phyloP scores from a whole-genome alignment of 2,797 vertebrate genomes.

The Sebastes kiyomatsui region DNA sequence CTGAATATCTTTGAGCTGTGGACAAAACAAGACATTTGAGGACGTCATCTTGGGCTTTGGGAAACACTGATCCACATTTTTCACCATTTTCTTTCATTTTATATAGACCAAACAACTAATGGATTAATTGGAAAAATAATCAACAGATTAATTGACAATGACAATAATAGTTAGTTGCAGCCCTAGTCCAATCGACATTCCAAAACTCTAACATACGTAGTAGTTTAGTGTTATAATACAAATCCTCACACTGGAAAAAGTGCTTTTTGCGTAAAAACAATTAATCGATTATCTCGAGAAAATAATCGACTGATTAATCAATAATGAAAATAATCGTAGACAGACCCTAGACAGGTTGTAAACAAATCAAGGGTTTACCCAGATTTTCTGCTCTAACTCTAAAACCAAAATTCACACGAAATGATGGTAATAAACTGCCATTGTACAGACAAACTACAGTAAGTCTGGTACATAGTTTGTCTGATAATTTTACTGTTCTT shows the following conservation, averaged over 20 bases:
- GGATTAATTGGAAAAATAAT: not conserved
- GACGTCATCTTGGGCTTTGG: not conserved
- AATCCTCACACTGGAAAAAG: no score
- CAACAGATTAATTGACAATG: not conserved
- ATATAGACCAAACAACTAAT: no score
- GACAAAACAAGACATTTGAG: not conserved
- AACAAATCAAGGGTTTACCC: not conserved
- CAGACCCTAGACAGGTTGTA: not conserved
- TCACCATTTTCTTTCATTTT: no score
- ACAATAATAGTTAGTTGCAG: no score
- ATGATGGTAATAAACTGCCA: not conserved
- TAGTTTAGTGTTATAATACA: no score
- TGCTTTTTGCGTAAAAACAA: no score
- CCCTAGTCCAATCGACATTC: no score
- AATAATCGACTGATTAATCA: not conserved
- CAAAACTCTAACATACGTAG: no score
- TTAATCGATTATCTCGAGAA: not conserved
- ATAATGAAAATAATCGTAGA: not conserved
- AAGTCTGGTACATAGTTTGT: not conserved
- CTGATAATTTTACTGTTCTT: no score
- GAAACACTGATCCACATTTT: not conserved
- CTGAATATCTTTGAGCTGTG: accelerated
- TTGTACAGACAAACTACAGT: not conserved
- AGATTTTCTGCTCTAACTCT: not conserved
- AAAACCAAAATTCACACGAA: not conserved